Evolutionary conservation across 2,797 vertebrate species (phyloP).

Genomic region (Poecilia gillii): DNA sequence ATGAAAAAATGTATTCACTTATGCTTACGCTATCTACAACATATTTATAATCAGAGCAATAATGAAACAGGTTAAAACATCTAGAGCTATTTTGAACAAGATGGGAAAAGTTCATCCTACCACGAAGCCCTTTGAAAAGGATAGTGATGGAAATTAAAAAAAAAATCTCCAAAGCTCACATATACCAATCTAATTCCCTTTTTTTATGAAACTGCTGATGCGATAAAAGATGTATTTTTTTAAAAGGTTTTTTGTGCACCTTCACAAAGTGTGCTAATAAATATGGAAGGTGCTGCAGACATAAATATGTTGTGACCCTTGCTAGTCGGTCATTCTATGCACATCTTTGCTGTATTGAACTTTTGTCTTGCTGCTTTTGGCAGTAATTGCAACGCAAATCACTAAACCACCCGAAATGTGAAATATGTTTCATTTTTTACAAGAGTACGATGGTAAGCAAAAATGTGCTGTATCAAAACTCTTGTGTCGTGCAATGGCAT

Average conservation of each 20-base stretch:
- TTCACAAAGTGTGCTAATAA: not conserved
- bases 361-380: slow-evolving; percentile 10
- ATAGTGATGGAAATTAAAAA: not conserved
- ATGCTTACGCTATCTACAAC: not conserved
- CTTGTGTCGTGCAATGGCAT: slow-evolving; percentile 8
- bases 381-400: slow-evolving; percentile 50
- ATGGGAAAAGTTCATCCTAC: not conserved
- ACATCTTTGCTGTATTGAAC: not conserved
- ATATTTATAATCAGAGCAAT: not conserved
- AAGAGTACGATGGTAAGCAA: slow-evolving; percentile 11
- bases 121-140: not conserved
- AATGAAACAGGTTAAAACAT: not conserved
- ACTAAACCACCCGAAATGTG: slow-evolving; percentile 10
- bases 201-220: not conserved
- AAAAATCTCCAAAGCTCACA: not conserved
- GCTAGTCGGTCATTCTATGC: not conserved
- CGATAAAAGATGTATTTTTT: not conserved
- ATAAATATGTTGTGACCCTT: not conserved
- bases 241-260: not conserved
- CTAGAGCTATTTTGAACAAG: not conserved
- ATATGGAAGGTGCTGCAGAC: not conserved
- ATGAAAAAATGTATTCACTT: not conserved
- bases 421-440: slow-evolving; percentile 20
- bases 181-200: not conserved
- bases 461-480: slow-evolving; percentile 19